Evolutionary conservation across 2,113 vertebrate species (phyloP), one percentile per base, ranked within the genome.

Genomic region (human): DNA sequence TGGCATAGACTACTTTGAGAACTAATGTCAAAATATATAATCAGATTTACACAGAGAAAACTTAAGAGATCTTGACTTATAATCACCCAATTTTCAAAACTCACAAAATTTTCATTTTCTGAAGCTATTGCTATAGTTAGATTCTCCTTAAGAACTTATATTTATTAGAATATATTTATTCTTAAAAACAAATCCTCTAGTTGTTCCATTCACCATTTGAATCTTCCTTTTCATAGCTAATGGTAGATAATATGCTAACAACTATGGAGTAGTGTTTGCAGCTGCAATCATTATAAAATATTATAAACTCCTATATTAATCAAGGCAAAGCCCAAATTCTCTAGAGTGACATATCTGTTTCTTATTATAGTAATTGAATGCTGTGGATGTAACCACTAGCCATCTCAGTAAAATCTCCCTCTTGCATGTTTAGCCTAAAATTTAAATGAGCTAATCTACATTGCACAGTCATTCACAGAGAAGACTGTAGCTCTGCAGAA

Each of bases 131-230:
- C 61, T 61, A 52, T 0, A 89, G 66, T 64, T 85, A 38, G 40
- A 45, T 85, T 84, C 32, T 61, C 81, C 48, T 64, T 64, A 64
- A 64, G 61, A 64, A 64, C 32, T 32, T 64, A 13, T 64, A 64
- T 32, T 64, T 64, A 64, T 64, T 64, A 32, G 61, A 64, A 64
- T 14, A 64, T 32, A 64, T 32, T 64, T 64, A 32, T 30, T 64
- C 61, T 64, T 64, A 30, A 30, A 64, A 64, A 64, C 30, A 64
- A 64, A 14, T 64, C 35, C 16, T 12, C 57, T n/a, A 43, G n/a
- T 83, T 96, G 45, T 90, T 96, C 80, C 52, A 90, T 72, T 96
- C 80, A 96, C 81, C 32, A 68, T 90, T 94, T 90, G 84, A 64
- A 72, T 87, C 57, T 57, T 89, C 61, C 81, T 91, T 61, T 81